Evolutionary conservation across 2,888 invertebrate genomes (phyloP), one percentile per base, ranked within the genome.

Genomic region (Dasysyrphus tricinctus): DNA sequence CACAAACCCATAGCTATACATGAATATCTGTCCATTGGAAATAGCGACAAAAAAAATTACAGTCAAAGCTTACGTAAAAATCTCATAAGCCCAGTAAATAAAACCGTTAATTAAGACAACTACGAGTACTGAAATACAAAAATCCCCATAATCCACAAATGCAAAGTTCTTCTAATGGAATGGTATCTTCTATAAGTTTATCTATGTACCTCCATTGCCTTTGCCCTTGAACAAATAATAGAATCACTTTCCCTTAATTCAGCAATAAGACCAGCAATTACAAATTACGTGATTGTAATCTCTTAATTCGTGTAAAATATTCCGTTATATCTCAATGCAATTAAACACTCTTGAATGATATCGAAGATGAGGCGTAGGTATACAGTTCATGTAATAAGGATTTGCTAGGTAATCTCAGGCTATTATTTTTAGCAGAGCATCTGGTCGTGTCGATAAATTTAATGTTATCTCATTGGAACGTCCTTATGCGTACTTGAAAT

Each of bases 231-330:
- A 61, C 39, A 61, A 61, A 32, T 2, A 3, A 61, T 24, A 29
- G n/a, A 61, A 61, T 24, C 61, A 61, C 61, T 61, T 61, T 61
- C 14, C 39, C 24, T 19, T 37, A 42, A 61, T 42, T 37, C 37
- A 8, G 0, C 19, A 14, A 42, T 42, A 61, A 61, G 24, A 24
- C 61, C 24, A 39, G 61, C 39, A 61, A 61, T 61, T 61, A 61
- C 61, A 61, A 61, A 24, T 42, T 57, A 57, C 57, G 57, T 37
- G 61, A 42, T 42, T 57, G 24, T 61, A 61, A 61, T 61, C 61
- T 61, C 61, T 61, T 42, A 37, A 42, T 37, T 61, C 34, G 42
- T 42, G 61, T 61, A 61, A 42, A 61, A 42, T 24, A 14, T 61
- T 42, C 42, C 34, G 2, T 19, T 42, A 24, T 61, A 42, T 24